Evolutionary conservation across 1,140 invertebrate species (phyloP), one percentile per base, ranked within the genome.

Genomic region (Parasteatoda tepidariorum): DNA sequence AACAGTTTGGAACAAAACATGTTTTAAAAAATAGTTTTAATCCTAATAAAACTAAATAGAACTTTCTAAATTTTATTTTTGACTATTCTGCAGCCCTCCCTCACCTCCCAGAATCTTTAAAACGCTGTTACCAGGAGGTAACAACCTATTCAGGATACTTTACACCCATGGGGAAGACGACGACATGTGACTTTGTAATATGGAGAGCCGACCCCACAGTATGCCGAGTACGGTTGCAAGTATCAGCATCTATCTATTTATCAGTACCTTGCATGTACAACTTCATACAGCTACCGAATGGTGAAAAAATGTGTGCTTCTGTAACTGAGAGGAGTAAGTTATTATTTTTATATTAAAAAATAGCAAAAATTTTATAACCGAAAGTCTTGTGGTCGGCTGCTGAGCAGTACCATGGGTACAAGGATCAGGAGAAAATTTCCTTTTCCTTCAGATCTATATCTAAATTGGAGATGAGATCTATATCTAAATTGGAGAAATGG

Each of bases 121-220:
- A 31, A 2, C 78, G 78, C 24, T 82, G 78, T 3, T 71, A 61
- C n/a, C 78, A 82, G 33, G 78, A 82, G 5, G 48, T 71, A 26
- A 26, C 55, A n/a, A 34, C n/a, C 7, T 28, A 70, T 31, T 30
- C 26, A 1, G 78, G 78, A 0, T 71, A 70, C 22, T 82, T 82
- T 28, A 57, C 24, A 5, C 55, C 78, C 3, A 15, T 33, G 0
- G 34, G 24, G 5, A 2, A 26, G 30, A 41, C 33, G 18, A 22
- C 22, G 5, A 54, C 41, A 0, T 82, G 78, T 11, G 78, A 82
- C 15, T 57, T 82, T 7, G 18, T 82, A n/a, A 54, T 82, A 33
- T 41, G 57, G 15, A n/a, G 55, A 7, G 78, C 67, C 0, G 48
- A 82, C 7, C 66, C 66, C 3, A 41, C 66, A 2, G 78, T 82